Evolutionary conservation across 2,888 invertebrate species (phyloP).

Genomic region (Pediacus dermestoides): DNA sequence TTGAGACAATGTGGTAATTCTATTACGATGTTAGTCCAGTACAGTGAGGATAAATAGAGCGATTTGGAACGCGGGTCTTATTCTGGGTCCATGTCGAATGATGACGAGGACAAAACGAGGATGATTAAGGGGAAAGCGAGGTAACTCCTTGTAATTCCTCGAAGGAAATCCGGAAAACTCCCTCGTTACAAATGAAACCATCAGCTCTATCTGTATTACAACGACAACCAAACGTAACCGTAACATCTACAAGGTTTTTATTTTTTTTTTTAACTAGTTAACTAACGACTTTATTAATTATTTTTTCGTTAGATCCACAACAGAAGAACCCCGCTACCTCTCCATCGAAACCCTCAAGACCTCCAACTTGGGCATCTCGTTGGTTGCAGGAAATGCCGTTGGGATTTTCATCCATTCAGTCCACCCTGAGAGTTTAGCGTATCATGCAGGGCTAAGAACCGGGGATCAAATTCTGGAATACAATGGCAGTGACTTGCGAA

Average conservation of each 20-base stretch:
- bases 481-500: slow-evolving; percentile 83
- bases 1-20: slow-evolving; percentile 92
- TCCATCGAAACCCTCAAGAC: slow-evolving; percentile 83
- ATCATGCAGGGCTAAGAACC: slow-evolving; percentile 76
- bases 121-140: slow-evolving; percentile 48
- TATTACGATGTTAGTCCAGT: slow-evolving; percentile 92
- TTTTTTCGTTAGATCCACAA: slow-evolving; percentile 32
- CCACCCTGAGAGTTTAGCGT: slow-evolving; percentile 82
- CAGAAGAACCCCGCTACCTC: slow-evolving; percentile 65
- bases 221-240: slow-evolving; percentile 30
- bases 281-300: too few relatives aligned
- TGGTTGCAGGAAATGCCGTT: slow-evolving; percentile 93
- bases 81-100: slow-evolving; percentile 49
- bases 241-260: too few relatives aligned
- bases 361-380: slow-evolving; percentile 84
- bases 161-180: slow-evolving; percentile 52
- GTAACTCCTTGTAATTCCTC: slow-evolving; percentile 89
- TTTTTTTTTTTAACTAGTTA: slow-evolving; percentile 7
- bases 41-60: slow-evolving; percentile 62
- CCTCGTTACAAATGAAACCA: slow-evolving; percentile 32
- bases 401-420: slow-evolving; percentile 95
- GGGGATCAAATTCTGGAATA: slow-evolving; percentile 95
- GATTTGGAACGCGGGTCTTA: slow-evolving; percentile 73
- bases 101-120: slow-evolving; percentile 50
- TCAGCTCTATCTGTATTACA: slow-evolving; percentile 31